Evolutionary conservation across 2,797 vertebrate genomes (phyloP), one percentile per base, ranked within the genome.

Genomic region (Enteromius treurensis): DNA sequence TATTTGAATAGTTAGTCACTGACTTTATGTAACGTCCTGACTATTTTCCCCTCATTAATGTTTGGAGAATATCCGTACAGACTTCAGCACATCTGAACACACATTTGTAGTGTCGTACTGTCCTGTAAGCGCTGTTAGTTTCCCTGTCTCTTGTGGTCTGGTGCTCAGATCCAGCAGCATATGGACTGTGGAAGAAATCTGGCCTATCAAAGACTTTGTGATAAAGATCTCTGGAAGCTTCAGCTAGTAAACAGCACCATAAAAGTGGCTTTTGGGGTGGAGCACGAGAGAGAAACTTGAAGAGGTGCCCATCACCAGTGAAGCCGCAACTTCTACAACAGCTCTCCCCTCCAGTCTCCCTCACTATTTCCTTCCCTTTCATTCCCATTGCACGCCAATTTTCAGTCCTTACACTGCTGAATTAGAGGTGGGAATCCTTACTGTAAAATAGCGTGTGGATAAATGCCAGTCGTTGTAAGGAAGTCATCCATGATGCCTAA

Each of bases 141-240:
- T 60, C 93, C 91, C 89, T 90, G 89, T 86, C 67, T 92, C 91
- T 93, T 92, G 91, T 94, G 93, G 94, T 90, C 85, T 91, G 89
- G 29, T 74, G 91, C 92, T 94, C 91, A 92, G 71, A 89, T 88
- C 90, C 93, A 87, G 88, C 93, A 92, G 90, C 91, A 92, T 91
- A 94, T 94, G 93, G 94, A 92, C 94, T 89, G 92, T 93, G 91
- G 93, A 93, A 92, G 91, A 93, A 94, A 77, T 64, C 76, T 64
- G 58, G 76, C 76, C 23, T 47, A 94, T 95, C 92, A 94, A 93
- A 95, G 93, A 89, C 89, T 69, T 49, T 89, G 90, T 90, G 94
- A 95, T 94, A 93, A 92, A 92, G 92, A 93, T 94, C 93, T 94
- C 92, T 94, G 93, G 93, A 94, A 94, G 92, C 90, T 87, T 86